phyloP scores from a whole-genome alignment of 1,140 invertebrate species.

The Acarapis woodi region DNA sequence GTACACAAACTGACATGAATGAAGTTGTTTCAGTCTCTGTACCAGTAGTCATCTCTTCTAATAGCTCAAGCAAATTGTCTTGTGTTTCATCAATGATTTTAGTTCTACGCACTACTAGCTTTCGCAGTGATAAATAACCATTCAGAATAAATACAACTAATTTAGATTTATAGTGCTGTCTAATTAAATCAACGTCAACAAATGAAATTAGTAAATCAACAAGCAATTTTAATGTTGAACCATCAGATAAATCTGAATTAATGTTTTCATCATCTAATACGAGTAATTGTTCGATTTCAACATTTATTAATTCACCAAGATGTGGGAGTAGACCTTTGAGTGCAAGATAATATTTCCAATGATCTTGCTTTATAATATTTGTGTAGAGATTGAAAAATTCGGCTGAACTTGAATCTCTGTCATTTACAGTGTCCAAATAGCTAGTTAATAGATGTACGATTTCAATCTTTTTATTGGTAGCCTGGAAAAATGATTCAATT shows the following conservation, averaged over 20 bases:
- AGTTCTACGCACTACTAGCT: conserved; percentile 74
- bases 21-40: conserved; percentile 83
- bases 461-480: conserved; percentile 16
- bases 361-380: conserved; percentile 37
- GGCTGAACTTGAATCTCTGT: conserved; percentile 60
- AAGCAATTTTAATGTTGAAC: conserved; percentile 53
- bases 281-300: conserved; percentile 57
- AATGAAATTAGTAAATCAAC: conserved; percentile 56
- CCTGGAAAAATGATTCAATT: conserved; percentile 40
- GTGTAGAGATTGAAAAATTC: conserved; percentile 67
- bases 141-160: conserved; percentile 64
- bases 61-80: conserved; percentile 64
- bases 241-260: conserved; percentile 74
- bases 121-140: conserved; percentile 63
- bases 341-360: conserved; percentile 53
- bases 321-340: conserved; percentile 41
- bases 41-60: conserved; percentile 86
- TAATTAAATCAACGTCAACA: conserved; percentile 30
- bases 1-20: conserved; percentile 87
- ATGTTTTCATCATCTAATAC: conserved; percentile 60
- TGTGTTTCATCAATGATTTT: conserved; percentile 85
- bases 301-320: conserved; percentile 51
- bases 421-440: conserved; percentile 51
- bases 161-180: conserved; percentile 59
- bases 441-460: conserved; percentile 57